Evolutionary conservation across 2,797 vertebrate genomes (phyloP).

Genomic region (Dromococcyx pavoninus): DNA sequence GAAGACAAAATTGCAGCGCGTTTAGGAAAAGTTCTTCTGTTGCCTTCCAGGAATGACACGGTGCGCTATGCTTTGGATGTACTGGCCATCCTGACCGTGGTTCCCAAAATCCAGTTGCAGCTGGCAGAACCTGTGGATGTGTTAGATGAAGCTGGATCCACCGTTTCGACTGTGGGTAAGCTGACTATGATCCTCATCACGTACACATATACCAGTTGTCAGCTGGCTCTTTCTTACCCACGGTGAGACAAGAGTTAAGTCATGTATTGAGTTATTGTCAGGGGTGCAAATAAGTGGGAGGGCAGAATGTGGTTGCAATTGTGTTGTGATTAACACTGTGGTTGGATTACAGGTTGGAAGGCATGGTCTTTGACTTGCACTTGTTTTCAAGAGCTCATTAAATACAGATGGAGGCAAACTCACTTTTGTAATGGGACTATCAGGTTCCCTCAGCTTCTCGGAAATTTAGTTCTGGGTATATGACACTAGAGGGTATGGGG

Average conservation of each 20-base stretch:
- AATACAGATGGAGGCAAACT: background rate
- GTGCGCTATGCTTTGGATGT: slow-evolving; percentile 97
- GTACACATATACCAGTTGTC: background rate
- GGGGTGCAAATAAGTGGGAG: background rate
- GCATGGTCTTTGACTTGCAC: background rate
- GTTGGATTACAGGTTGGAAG: background rate
- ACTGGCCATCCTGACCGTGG: slow-evolving; percentile 95
- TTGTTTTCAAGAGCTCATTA: slow-evolving; percentile 1
- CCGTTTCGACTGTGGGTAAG: slow-evolving; percentile 95
- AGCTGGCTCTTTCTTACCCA: background rate
- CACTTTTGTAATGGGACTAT: background rate
- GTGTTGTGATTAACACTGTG: background rate
- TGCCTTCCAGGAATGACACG: slow-evolving; percentile 89
- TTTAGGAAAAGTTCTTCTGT: background rate
- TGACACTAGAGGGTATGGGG: background rate
- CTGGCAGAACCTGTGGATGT: slow-evolving; percentile 93
- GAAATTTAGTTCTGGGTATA: background rate
- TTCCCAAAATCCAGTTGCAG: slow-evolving; percentile 95
- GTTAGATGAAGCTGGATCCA: slow-evolving; percentile 91
- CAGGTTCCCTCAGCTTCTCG: background rate
- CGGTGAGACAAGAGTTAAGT: background rate
- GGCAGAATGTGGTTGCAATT: background rate
- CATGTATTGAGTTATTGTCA: background rate
- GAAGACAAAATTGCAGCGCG: background rate
- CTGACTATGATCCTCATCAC: background rate